These are phyloP conservation scores for Myrmophylax atrothorax DNA, from an alignment of 2,113 vertebrate species.

Conservation along the genomic window DNA sequence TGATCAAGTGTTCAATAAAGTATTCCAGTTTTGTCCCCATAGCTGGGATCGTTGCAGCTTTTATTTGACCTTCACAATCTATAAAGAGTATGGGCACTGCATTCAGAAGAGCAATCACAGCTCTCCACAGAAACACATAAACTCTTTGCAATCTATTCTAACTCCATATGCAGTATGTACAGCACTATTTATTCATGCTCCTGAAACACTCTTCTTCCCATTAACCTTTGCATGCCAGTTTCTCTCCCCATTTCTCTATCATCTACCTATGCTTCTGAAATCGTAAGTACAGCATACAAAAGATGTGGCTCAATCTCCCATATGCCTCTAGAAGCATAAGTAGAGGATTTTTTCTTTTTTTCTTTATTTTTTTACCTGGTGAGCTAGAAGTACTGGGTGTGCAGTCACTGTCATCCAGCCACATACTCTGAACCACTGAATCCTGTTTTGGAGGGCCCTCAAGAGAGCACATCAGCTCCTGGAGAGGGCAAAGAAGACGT, in stretches of 20 bases:
- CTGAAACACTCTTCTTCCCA: not conserved
- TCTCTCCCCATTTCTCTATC: not conserved
- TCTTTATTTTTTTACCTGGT: slow-evolving; percentile 54
- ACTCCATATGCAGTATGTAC: not conserved
- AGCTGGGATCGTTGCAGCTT: too few species aligned
- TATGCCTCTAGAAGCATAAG: not conserved
- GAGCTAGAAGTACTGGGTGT: slow-evolving; percentile 64
- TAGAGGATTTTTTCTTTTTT: not conserved
- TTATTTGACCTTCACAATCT: too few species aligned
- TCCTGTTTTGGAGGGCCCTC: slow-evolving; percentile 59
- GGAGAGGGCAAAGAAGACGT: slow-evolving; percentile 25
- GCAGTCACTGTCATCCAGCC: slow-evolving; percentile 64
- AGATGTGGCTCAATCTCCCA: not conserved
- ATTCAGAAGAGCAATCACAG: not conserved
- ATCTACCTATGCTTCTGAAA: not conserved
- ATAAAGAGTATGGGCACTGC: not conserved
- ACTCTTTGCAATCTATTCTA: not conserved
- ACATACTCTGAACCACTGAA: slow-evolving; percentile 42
- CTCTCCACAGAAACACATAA: not conserved
- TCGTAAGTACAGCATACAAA: not conserved
- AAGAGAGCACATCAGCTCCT: slow-evolving; percentile 64
- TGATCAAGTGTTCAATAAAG: too few species aligned
- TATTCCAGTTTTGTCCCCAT: too few species aligned
- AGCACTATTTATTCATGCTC: not conserved
- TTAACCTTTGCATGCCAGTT: not conserved